Percentiles rank a stretch among this genome's conserved stretches.
phyloP scores from a whole-genome alignment of 2,113 vertebrate species.

The Corythornis madagascariensis region DNA sequence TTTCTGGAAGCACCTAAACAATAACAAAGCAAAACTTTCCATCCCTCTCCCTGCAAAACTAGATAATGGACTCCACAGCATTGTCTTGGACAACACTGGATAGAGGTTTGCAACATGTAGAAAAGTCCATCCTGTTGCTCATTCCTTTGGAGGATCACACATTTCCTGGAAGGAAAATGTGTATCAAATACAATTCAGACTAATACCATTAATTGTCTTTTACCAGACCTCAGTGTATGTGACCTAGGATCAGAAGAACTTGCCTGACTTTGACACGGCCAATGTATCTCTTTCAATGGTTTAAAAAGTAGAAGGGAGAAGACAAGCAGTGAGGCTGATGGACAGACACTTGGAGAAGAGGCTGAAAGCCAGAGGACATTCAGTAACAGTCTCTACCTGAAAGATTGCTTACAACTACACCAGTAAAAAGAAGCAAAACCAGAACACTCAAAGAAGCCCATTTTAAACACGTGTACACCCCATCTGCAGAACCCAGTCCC shows the following conservation, averaged over 20 bases:
- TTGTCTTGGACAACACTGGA: background rate
- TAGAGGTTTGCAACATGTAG: background rate
- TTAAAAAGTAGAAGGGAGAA: background rate
- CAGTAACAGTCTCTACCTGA: background rate
- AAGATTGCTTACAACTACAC: background rate
- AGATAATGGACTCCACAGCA: background rate
- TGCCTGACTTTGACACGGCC: background rate
- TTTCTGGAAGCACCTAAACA: constrained; percentile 39
- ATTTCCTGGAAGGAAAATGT: background rate
- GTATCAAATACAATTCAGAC: background rate
- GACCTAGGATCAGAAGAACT: background rate
- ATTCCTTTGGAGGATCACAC: background rate
- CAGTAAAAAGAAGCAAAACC: background rate
- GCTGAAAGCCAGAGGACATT: background rate
- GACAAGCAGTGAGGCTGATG: background rate
- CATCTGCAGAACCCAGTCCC: background rate
- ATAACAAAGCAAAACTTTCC: constrained; percentile 2
- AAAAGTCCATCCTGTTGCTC: background rate
- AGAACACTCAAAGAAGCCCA: background rate
- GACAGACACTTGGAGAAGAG: background rate
- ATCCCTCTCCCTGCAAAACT: background rate
- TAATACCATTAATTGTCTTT: background rate
- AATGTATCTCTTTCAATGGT: background rate
- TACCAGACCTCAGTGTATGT: rapidly evolving
- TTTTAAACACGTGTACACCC: rapidly evolving